These are phyloP conservation scores for Poeciliopsis presidionis DNA, from an alignment of 2,797 vertebrate species.

Conservation along the genomic window DNA sequence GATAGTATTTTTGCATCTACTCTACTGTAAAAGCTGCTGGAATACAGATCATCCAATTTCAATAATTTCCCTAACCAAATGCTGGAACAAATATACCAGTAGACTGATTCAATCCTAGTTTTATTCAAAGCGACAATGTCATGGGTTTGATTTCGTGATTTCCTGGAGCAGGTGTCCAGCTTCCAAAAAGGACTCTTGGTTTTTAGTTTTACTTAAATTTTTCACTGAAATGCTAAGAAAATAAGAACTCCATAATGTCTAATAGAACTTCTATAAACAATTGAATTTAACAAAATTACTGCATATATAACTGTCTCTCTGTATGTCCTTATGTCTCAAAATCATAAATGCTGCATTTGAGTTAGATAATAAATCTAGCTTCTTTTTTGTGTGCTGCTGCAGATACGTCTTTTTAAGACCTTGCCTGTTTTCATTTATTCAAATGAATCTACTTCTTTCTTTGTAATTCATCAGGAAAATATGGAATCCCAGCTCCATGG, in stretches of 20 bases:
- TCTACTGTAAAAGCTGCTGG: neutral
- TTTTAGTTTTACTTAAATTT: neutral
- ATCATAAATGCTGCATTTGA: neutral
- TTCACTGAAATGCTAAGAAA: neutral
- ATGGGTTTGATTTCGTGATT: neutral
- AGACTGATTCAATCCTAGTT: neutral
- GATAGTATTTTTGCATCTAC: neutral
- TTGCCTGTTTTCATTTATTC: neutral
- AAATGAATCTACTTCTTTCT: neutral
- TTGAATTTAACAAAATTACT: neutral
- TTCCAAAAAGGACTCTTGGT: neutral
- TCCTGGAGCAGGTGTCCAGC: neutral
- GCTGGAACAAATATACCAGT: neutral
- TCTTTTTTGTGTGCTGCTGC: neutral
- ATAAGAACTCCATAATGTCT: neutral
- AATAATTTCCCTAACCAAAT: neutral
- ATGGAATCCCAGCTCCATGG: constrained; percentile 91
- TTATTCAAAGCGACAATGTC: neutral
- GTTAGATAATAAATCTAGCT: neutral
- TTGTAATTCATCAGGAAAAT: constrained; percentile 83
- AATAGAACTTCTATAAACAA: neutral
- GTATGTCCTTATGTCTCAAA: too few relatives aligned
- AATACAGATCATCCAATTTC: neutral
- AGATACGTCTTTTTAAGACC: neutral
- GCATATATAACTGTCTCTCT: neutral